phyloP scores from a whole-genome alignment of 2,888 invertebrate genomes.

The Chymomyza procnemis region DNA sequence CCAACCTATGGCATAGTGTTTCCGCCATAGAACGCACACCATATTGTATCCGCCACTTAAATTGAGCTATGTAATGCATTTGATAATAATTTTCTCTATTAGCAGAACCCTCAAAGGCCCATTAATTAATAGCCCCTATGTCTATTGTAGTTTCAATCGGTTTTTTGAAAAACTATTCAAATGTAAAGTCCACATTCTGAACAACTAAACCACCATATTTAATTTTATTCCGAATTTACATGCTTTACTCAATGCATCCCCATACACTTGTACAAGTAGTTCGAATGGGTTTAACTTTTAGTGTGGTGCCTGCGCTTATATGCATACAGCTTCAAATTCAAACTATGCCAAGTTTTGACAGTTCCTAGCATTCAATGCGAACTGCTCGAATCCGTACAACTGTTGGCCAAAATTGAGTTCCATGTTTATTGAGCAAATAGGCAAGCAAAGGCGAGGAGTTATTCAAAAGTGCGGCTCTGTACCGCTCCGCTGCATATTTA shows the following conservation, averaged over 20 bases:
- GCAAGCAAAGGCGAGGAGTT: not conserved
- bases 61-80: too few relatives aligned
- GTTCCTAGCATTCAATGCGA: too few relatives aligned
- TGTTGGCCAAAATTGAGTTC: conserved; percentile 5
- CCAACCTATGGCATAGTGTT: too few relatives aligned
- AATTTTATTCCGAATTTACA: not conserved
- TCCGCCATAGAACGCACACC: too few relatives aligned
- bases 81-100: not conserved
- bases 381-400: not conserved
- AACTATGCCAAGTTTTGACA: not conserved
- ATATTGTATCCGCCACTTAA: too few relatives aligned
- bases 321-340: not conserved
- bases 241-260: conserved; percentile 13
- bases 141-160: not conserved
- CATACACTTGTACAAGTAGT: not conserved
- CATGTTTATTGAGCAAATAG: conserved; percentile 41
- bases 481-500: conserved; percentile 23
- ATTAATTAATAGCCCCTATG: too few relatives aligned
- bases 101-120: not conserved
- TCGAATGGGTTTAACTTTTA: not conserved
- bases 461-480: not conserved
- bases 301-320: not conserved
- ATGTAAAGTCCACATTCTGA: not conserved
- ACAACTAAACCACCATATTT: not conserved
- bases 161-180: conserved; percentile 24